Conservation (phyloP, 1,140 invertebrate species). For the Harpegnathos saltator region DNA sequence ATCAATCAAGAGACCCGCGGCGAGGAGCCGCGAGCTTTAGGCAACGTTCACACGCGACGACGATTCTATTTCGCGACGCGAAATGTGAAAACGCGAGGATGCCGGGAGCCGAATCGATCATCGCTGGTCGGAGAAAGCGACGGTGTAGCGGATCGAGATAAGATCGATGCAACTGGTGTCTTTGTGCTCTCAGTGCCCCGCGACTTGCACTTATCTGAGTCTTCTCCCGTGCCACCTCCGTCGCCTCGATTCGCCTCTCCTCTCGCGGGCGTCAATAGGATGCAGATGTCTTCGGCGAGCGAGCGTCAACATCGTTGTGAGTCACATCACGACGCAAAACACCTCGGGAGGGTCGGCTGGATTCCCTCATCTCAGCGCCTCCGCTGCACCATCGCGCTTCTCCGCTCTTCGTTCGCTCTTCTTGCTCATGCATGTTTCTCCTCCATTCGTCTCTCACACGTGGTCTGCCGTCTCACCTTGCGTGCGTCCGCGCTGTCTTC, state of each 20-base stretch:
- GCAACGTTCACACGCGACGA: not conserved
- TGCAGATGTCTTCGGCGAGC: conserved; percentile 44
- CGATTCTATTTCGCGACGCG: not conserved
- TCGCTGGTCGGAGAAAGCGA: not conserved
- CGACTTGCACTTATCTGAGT: conserved; percentile 14
- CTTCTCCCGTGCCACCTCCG: conserved; percentile 20
- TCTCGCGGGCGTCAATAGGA: conserved; percentile 26
- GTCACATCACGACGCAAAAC: conserved; percentile 24
- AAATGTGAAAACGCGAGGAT: not conserved
- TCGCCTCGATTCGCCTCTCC: conserved; percentile 24
- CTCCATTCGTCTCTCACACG: conserved; percentile 16
- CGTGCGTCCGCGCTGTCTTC: no score
- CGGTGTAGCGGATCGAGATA: not conserved
- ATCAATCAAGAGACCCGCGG: no score
- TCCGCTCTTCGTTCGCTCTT: not conserved
- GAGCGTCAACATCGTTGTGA: conserved; percentile 22
- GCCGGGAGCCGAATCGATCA: not conserved
- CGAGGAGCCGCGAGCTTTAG: no score
- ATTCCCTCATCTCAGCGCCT: no score
- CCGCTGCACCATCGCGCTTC: not conserved
- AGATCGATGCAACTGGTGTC: conserved; percentile 60
- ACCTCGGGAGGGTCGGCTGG: not conserved
- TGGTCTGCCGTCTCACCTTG: not conserved
- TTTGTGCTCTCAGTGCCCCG: conserved; percentile 31
- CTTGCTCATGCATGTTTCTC: not conserved